Evolutionary conservation across 1,140 invertebrate genomes (phyloP).

Genomic region (Gryllus bimaculatus): DNA sequence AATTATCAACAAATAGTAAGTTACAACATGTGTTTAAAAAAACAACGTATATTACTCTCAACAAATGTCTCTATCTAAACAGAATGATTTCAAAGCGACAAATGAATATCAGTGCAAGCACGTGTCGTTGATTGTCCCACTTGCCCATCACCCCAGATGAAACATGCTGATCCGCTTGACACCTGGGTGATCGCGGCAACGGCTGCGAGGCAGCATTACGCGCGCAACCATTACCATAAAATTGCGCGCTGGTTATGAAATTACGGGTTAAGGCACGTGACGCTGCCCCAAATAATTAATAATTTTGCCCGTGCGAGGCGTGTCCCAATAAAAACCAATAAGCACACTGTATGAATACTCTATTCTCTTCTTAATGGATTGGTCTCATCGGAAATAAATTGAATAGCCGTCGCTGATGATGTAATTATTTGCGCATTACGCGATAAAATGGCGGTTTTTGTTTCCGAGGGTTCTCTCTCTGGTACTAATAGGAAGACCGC

Average conservation of each 20-base stretch:
- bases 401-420: not conserved
- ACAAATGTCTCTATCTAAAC: no score
- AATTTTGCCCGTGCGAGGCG: not conserved
- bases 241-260: not conserved
- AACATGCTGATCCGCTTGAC: no score
- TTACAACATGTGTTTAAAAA: no score
- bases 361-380: not conserved
- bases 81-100: no score
- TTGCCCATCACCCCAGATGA: no score
- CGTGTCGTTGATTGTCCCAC: no score
- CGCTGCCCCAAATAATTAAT: not conserved
- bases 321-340: not conserved
- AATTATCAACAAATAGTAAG: no score
- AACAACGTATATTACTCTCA: no score
- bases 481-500: no score
- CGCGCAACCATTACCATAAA: not conserved
- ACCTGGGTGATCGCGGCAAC: no score
- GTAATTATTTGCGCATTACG: not conserved
- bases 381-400: not conserved
- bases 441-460: not conserved
- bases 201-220: no score
- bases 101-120: no score
- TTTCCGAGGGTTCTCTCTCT: not conserved
- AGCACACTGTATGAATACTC: not conserved
- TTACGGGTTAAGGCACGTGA: not conserved